Evolutionary conservation across 2,888 invertebrate genomes (phyloP), one percentile per base, ranked within the genome.

Genomic region (Ashinkailepas kermadecensis): DNA sequence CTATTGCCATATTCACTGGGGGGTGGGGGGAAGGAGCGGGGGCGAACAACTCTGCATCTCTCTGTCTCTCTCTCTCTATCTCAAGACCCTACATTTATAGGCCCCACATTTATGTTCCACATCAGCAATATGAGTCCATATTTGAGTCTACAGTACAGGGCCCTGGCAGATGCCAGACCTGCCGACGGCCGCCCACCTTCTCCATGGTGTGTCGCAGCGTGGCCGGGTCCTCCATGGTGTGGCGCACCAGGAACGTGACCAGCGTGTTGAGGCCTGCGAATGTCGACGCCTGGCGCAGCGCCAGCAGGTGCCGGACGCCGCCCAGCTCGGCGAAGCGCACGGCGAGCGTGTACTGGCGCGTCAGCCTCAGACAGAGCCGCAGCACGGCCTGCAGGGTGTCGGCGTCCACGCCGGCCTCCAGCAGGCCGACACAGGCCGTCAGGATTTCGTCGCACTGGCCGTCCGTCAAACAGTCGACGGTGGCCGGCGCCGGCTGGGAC

Each of bases 311-410:
- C 81, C 90, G 90, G 0, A 94, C 91, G 1, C 94, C 95, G n/a
- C 93, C 93, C 81, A 91, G 90, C 79, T 90, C 89, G 10, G 92
- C 92, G 87, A 95, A 95, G 59, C 91, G 89, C 85, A 91, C 90
- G 0, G 94, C 94, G 85, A 91, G 90, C 82, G 91, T 91, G 86
- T 92, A 93, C 85, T 92, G 90, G 81, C 94, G 89, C 0, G 95
- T 95, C 21, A 94, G 87, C 10, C 94, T 90, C 11, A 95, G 89
- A 83, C 92, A 92, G 12, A 94, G 89, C 82, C 94, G 91, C 89
- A 95, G 90, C 8, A 93, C 89, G 0, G 94, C 93, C 85, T 94
- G 92, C n/a, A 95, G 88, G 0, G 93, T 91, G 85, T 94, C 93
- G 6, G 93, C 90, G 85, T 94, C 92, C 1, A 93, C 91, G 4